phyloP scores from a whole-genome alignment of 35 echinoderm and acorn worm species.

The Heliocidaris erythrogramma region DNA sequence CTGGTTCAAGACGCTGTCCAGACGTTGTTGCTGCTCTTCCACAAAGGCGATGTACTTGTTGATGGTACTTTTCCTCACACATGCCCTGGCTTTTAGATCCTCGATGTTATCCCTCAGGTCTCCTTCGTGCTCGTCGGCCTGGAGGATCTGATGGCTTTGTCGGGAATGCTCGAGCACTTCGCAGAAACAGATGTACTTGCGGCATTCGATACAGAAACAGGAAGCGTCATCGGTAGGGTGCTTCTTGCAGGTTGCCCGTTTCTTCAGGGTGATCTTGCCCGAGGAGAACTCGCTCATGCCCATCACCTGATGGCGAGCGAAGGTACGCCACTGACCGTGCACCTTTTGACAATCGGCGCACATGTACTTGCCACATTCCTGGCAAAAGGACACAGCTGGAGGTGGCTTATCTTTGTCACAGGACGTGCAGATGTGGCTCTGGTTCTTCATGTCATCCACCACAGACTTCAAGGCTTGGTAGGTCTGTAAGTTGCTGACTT shows the following conservation, averaged over 20 bases:
- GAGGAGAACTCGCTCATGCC: neutral
- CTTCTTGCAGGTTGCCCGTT: conserved; percentile 1
- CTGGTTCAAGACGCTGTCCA: conserved; percentile 3
- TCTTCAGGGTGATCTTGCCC: neutral
- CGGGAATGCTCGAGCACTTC: conserved; percentile 6
- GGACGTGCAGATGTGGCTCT: neutral
- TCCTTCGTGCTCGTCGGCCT: conserved; percentile 7
- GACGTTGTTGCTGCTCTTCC: neutral
- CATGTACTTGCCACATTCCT: conserved; percentile 41
- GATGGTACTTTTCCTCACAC: neutral
- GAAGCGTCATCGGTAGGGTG: neutral
- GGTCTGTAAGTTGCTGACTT: neutral
- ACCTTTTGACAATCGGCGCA: conserved; percentile 6
- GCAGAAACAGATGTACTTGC: conserved; percentile 26
- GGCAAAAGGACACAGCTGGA: neutral
- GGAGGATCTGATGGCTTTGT: neutral
- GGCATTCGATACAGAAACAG: conserved; percentile 23
- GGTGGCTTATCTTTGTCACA: neutral
- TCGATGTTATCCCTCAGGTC: neutral
- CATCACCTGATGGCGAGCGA: conserved; percentile 4
- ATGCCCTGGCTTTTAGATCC: neutral
- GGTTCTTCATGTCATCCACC: conserved; percentile 21
- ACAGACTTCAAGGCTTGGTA: neutral
- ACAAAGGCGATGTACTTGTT: conserved; percentile 20
- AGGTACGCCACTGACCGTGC: neutral